Percentiles rank a stretch among this genome's conserved stretches.
Evolutionary conservation across 2,888 invertebrate genomes (phyloP).

Genomic region (Hypolimnas misippus): DNA sequence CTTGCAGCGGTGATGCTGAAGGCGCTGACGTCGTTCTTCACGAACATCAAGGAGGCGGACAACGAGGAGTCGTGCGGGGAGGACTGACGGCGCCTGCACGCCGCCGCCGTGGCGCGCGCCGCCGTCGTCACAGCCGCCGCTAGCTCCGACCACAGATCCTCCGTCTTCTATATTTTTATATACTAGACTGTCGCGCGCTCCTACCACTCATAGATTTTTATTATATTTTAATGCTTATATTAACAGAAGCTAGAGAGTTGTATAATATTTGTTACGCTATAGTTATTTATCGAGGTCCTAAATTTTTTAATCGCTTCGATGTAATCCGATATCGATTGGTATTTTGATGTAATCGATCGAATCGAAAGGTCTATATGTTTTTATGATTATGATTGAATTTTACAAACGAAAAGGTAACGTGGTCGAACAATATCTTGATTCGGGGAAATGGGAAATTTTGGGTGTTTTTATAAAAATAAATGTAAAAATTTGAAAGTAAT

Average conservation of each 20-base stretch:
- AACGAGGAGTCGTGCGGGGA: conserved; percentile 84
- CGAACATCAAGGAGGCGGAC: conserved; percentile 87
- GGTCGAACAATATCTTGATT: conserved; percentile 36
- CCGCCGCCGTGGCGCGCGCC: conserved; percentile 35
- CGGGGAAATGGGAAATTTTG: conserved; percentile 18
- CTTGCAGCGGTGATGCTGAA: conserved; percentile 89
- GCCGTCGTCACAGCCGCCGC: conserved; percentile 15
- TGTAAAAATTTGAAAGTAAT: conserved; percentile 12
- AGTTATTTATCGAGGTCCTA: conserved; percentile 62
- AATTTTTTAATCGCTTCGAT: conserved; percentile 45
- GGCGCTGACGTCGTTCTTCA: conserved; percentile 89
- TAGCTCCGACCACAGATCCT: conserved; percentile 12
- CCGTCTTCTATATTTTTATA: conserved; percentile 68
- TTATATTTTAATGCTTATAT: conserved; percentile 61
- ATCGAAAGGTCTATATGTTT: background rate
- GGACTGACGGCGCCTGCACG: conserved; percentile 68
- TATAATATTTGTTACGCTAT: conserved; percentile 69
- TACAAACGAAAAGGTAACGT: conserved; percentile 19
- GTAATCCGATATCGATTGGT: conserved; percentile 22
- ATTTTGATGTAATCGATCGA: conserved; percentile 16
- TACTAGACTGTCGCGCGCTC: conserved; percentile 59
- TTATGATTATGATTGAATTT: conserved; percentile 15
- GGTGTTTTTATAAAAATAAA: conserved; percentile 21
- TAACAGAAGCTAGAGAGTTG: conserved; percentile 63
- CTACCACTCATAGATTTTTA: conserved; percentile 57